phyloP scores from a whole-genome alignment of 2,888 invertebrate genomes.

The Drosophila prostipennis region DNA sequence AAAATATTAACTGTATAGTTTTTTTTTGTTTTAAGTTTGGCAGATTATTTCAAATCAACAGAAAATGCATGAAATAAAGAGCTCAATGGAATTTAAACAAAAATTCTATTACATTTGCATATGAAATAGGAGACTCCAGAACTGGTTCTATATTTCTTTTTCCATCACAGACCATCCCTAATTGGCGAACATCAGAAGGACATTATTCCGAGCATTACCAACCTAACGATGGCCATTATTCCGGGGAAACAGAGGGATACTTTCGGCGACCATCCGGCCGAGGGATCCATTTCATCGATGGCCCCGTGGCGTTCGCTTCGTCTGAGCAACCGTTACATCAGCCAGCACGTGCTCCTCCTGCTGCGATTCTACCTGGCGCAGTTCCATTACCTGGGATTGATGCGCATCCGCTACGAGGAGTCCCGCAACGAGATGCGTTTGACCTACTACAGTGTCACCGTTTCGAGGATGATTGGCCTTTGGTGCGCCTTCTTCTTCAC shows the following conservation, averaged over 20 bases:
- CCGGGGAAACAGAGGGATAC: not conserved
- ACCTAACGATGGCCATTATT: conserved; percentile 10
- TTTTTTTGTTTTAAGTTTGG: too few species aligned
- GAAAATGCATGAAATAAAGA: too few species aligned
- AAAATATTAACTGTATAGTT: too few species aligned
- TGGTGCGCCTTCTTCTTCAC: conserved; percentile 41
- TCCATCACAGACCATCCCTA: not conserved
- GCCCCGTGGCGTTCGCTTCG: conserved; percentile 44
- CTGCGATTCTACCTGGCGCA: conserved; percentile 57
- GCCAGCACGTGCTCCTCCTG: conserved; percentile 51
- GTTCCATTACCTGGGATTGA: conserved; percentile 53
- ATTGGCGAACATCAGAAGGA: not conserved
- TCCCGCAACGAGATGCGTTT: conserved; percentile 45
- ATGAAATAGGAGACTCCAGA: not conserved
- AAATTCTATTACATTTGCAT: too few species aligned
- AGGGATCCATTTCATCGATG: conserved; percentile 26
- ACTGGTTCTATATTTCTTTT: not conserved
- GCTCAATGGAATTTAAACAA: too few species aligned
- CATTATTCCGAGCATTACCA: conserved; percentile 18
- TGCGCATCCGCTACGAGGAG: conserved; percentile 48
- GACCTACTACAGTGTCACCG: conserved; percentile 49
- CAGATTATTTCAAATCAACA: too few species aligned
- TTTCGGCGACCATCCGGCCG: not conserved
- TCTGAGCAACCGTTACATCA: conserved; percentile 51
- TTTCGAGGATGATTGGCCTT: conserved; percentile 51